These are phyloP conservation scores for Ictidomys tridecemlineatus DNA, from an alignment of 2,113 vertebrate genomes.

Conservation along the genomic window DNA sequence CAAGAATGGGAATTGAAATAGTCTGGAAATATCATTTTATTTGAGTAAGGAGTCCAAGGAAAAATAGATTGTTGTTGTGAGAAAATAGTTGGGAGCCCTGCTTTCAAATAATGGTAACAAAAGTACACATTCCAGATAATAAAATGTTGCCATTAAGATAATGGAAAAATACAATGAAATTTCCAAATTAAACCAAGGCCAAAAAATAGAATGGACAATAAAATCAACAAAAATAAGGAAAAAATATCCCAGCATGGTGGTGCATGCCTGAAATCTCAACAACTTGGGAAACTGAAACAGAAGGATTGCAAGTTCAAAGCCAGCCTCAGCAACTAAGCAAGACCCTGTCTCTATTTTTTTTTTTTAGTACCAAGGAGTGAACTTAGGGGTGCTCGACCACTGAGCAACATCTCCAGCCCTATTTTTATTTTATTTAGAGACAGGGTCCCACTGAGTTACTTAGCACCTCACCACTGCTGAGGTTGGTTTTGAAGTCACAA, in stretches of 20 bases:
- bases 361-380: too few relatives aligned
- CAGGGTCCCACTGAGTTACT: too few relatives aligned
- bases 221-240: not conserved
- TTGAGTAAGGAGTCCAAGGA: not conserved
- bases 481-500: too few relatives aligned
- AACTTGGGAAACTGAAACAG: too few relatives aligned
- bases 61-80: slow-evolving; percentile 1
- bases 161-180: not conserved
- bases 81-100: slow-evolving; percentile 5
- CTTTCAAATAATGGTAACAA: slow-evolving; percentile 36
- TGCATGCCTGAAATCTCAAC: too few relatives aligned
- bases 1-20: not conserved
- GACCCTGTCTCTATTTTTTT: too few relatives aligned
- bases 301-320: too few relatives aligned
- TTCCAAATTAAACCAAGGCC: not conserved
- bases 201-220: not conserved
- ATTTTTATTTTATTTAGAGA: too few relatives aligned
- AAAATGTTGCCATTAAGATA: slow-evolving; percentile 35
- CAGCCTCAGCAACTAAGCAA: too few relatives aligned
- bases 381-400: too few relatives aligned
- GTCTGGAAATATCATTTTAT: not conserved
- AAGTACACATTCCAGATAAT: not conserved
- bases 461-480: too few relatives aligned
- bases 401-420: too few relatives aligned
- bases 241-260: not conserved